Evolutionary conservation across 2,797 vertebrate genomes (phyloP).

Genomic region (Trachurus trachurus): DNA sequence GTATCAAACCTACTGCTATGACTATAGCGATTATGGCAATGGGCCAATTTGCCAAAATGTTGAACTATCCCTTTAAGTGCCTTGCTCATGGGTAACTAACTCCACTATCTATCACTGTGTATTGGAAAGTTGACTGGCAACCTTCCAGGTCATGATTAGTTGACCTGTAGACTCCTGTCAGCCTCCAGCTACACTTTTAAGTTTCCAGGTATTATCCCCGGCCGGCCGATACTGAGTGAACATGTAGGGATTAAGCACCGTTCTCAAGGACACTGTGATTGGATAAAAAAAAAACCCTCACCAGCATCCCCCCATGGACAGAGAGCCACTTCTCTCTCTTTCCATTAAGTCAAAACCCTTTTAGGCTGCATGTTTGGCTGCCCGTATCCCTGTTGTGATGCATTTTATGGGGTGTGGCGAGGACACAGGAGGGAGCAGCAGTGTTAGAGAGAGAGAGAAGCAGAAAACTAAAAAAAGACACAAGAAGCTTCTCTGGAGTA

Average conservation of each 20-base stretch:
- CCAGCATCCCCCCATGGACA: constrained; percentile 34
- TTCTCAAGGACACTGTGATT: constrained; percentile 46
- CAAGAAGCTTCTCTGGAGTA: background rate
- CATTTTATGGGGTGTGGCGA: constrained; percentile 52
- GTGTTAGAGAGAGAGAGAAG: constrained; percentile 22
- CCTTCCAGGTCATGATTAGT: constrained; percentile 20
- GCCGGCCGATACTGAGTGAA: constrained; percentile 4
- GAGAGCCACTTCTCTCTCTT: constrained; percentile 48
- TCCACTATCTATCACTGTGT: constrained; percentile 6
- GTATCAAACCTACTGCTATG: no score
- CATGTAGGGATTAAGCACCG: constrained; percentile 29
- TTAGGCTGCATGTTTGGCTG: constrained; percentile 52
- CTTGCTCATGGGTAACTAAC: constrained; percentile 46
- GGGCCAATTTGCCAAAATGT: no score
- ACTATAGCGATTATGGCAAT: no score
- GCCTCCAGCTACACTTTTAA: background rate
- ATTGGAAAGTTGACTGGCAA: constrained; percentile 35
- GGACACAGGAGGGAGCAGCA: constrained; percentile 22
- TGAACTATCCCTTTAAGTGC: constrained; percentile 36
- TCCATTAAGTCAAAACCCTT: constrained; percentile 42
- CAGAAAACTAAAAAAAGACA: constrained; percentile 25
- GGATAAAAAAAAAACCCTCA: constrained; percentile 39
- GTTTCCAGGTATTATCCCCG: constrained; percentile 22
- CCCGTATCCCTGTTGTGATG: constrained; percentile 55
- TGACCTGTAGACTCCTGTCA: constrained; percentile 15